Evolutionary conservation across 2,888 invertebrate species (phyloP), one percentile per base, ranked within the genome.

Genomic region (Drosophila flavopinicola): DNA sequence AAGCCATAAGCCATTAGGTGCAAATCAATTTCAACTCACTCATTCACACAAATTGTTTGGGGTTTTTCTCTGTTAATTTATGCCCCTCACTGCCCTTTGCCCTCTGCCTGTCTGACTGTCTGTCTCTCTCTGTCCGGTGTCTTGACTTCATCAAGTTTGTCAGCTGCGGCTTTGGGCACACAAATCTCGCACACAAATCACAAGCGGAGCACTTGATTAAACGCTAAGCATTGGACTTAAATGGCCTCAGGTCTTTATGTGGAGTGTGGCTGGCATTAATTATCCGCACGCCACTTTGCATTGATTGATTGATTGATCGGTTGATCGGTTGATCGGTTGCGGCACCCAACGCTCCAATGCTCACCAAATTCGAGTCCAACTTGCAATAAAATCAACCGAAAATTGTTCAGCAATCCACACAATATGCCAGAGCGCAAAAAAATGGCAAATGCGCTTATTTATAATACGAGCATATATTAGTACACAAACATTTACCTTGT

Each of bases 11-110:
- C 64, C 61, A 53, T 76, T 66, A 56, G 60, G 51, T 56, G 51
- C 72, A 64, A 73, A 78, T 77, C 58, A 77, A 73, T 64, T 69
- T 77, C 57, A 47, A 45, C 47, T 66, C 53, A 61, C 42, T 63
- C 57, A 45, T 33, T 20, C 25, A 30, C 30, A 32, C 41, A 53
- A 58, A 59, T 41, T 24, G 54, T 42, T 39, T 48, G 59, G 24
- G 54, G 52, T 48, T 66, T 70, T 51, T 20, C n/a, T 48, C 49
- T 52, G 67, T 56, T 71, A 71, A 72, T 64, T 72, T 71, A 71
- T 72, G 59, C 64, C 52, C 35, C 10, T 9, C 23, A 23, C 15
- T 25, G 10, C 15, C 30, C 30, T 9, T 23, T 2, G 15, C 1
- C 27, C 35, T 6, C 11, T n/a, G 6, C 30, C 3, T 2, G n/a